A percentile compares a stretch with the other conserved stretches of the same genome.
These are phyloP conservation scores for Hypomecis atomaria DNA, from an alignment of 2,888 invertebrate genomes.

Conservation along the genomic window DNA sequence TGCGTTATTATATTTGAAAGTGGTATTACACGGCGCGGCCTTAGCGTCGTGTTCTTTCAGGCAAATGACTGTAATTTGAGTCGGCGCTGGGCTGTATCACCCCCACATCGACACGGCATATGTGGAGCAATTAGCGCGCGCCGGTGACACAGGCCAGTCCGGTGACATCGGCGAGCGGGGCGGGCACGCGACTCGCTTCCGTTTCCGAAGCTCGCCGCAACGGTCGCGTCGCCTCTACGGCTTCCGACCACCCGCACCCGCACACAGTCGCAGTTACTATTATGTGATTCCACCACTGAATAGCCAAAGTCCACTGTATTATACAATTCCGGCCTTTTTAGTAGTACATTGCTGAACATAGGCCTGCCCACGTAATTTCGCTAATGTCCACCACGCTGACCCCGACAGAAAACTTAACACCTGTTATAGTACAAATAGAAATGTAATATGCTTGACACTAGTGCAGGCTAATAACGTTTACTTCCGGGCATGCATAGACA, in stretches of 20 bases:
- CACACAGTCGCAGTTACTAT: constrained; percentile 14
- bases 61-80: constrained; percentile 54
- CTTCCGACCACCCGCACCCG: constrained; percentile 31
- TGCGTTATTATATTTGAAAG: constrained; percentile 21
- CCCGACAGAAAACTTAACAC: no score
- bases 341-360: no score
- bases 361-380: no score
- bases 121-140: constrained; percentile 57
- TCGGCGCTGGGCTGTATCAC: constrained; percentile 20
- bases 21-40: constrained; percentile 24
- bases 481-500: no score
- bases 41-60: constrained; percentile 27
- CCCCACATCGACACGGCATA: constrained; percentile 49
- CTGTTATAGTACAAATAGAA: no score
- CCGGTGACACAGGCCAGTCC: constrained; percentile 51
- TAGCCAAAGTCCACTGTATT: no score
- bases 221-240: constrained; percentile 48
- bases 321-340: no score
- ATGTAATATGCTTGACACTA: no score
- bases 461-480: no score
- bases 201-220: constrained; percentile 72
- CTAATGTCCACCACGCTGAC: no score
- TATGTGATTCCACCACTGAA: background rate
- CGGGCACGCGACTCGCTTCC: constrained; percentile 76
- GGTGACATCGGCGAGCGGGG: constrained; percentile 74